These are phyloP conservation scores for Microcebus ravelobensis DNA, from an alignment of 2,113 vertebrate genomes.

Conservation along the genomic window DNA sequence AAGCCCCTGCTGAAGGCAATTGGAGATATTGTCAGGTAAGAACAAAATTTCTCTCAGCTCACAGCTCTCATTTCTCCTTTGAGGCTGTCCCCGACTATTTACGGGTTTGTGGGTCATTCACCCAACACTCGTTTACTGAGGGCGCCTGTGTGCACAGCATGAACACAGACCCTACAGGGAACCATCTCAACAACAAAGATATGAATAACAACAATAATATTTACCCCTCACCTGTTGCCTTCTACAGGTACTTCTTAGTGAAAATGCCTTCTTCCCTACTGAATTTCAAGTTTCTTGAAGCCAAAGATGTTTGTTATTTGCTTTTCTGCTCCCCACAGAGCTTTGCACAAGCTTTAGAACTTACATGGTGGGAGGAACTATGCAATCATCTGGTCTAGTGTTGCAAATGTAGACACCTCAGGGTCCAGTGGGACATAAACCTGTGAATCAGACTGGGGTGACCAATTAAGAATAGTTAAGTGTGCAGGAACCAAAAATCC, in stretches of 20 bases:
- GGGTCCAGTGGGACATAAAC: background rate
- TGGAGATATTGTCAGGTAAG: conserved; percentile 85
- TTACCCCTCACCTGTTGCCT: background rate
- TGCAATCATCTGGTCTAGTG: background rate
- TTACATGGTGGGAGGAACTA: background rate
- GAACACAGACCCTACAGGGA: background rate
- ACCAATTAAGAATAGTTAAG: background rate
- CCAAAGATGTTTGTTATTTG: background rate
- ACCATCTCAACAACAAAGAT: background rate
- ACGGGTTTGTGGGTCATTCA: background rate
- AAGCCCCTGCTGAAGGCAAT: conserved; percentile 86
- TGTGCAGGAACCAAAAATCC: background rate
- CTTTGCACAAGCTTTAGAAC: background rate
- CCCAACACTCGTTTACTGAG: background rate
- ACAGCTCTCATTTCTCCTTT: background rate
- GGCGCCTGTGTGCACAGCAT: rapidly evolving
- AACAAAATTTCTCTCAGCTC: background rate
- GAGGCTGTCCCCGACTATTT: background rate
- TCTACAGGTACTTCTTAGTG: background rate
- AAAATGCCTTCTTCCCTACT: background rate
- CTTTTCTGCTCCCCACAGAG: background rate
- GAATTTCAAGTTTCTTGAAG: background rate
- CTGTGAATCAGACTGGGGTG: background rate
- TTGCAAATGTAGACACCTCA: background rate
- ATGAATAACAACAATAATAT: background rate